phyloP scores from a whole-genome alignment of 2,113 vertebrate genomes.

The Callaeas wilsoni region DNA sequence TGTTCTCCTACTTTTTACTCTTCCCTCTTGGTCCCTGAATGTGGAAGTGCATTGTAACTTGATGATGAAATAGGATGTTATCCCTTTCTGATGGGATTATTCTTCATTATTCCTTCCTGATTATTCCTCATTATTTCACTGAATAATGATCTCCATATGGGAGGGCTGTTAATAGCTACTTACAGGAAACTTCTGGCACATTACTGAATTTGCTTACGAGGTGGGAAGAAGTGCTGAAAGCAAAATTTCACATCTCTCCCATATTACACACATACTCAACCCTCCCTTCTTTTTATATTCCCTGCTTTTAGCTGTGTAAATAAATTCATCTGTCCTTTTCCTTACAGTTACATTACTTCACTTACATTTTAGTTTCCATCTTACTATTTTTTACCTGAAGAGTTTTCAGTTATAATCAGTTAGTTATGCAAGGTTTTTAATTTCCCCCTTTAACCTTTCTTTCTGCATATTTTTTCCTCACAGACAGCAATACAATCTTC shows the following conservation, averaged over 20 bases:
- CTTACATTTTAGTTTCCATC: not conserved
- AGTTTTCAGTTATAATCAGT: not conserved
- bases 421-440: not conserved
- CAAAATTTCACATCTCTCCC: not conserved
- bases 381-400: not conserved
- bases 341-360: not conserved
- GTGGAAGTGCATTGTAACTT: not conserved
- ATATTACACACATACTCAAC: not conserved
- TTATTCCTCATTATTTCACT: not conserved
- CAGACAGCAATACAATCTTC: not conserved
- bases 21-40: not conserved
- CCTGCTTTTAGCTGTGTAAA: not conserved
- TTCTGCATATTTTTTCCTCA: not conserved
- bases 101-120: not conserved
- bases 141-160: not conserved
- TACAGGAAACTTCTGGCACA: constrained; percentile 22
- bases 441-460: not conserved
- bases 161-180: not conserved
- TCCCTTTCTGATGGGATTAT: not conserved
- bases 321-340: not conserved
- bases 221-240: constrained; percentile 15
- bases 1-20: not conserved
- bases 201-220: not conserved
- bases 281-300: not conserved
- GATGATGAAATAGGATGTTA: constrained; percentile 31